phyloP scores from a whole-genome alignment of 2,797 vertebrate genomes.

The Diplodus puntazzo region DNA sequence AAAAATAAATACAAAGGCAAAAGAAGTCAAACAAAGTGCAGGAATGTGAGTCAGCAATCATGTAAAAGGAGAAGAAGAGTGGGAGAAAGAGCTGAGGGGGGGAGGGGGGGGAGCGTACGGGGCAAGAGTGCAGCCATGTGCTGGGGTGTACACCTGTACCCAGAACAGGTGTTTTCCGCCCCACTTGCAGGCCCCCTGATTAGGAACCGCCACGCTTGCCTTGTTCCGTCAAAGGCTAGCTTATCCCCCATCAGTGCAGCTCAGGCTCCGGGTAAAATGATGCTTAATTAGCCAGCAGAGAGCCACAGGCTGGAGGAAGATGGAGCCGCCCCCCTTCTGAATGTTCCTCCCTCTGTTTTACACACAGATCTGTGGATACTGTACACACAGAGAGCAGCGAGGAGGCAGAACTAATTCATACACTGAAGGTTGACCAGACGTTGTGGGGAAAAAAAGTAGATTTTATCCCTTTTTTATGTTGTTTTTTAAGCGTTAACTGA shows the following conservation, averaged over 20 bases:
- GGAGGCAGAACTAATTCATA: constrained; percentile 31
- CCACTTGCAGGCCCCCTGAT: constrained; percentile 79
- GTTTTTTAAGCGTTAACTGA: constrained; percentile 4
- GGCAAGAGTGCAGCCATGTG: constrained; percentile 65
- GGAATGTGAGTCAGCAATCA: constrained; percentile 56
- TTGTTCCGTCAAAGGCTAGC: constrained; percentile 74
- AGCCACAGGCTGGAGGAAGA: constrained; percentile 61
- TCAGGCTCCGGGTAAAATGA: constrained; percentile 70
- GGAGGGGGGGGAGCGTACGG: constrained; percentile 2
- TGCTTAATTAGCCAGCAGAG: constrained; percentile 77
- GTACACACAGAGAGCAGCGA: neutral
- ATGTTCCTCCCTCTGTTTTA: constrained; percentile 20
- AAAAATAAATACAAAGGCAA: constrained; percentile 19
- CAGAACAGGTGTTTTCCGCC: constrained; percentile 84
- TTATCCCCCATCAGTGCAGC: constrained; percentile 78
- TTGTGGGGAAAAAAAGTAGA: neutral
- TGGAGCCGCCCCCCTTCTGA: constrained; percentile 35
- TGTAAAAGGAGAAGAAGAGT: constrained; percentile 41
- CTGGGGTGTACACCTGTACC: constrained; percentile 76
- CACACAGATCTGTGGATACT: constrained; percentile 27
- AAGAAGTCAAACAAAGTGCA: constrained; percentile 46
- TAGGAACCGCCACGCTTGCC: constrained; percentile 79
- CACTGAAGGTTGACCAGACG: neutral
- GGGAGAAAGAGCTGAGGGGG: constrained; percentile 4
- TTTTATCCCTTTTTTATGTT: neutral